Evolutionary conservation across 2,797 vertebrate genomes (phyloP).

Genomic region (Carapus acus): DNA sequence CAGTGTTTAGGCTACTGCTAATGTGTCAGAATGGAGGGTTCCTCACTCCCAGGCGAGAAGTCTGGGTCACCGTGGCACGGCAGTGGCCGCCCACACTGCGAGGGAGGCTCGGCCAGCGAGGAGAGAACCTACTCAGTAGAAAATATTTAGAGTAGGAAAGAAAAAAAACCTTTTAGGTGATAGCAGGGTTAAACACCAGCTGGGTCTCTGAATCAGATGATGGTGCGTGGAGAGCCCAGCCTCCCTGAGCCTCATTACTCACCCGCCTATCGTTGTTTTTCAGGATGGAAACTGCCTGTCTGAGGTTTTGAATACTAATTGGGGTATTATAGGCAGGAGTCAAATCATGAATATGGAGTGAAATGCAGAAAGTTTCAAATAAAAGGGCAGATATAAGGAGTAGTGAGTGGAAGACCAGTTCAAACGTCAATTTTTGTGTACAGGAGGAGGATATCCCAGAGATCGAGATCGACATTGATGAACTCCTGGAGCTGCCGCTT

Average conservation of each 20-base stretch:
- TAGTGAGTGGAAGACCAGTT: too few species aligned
- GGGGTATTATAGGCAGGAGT: background rate
- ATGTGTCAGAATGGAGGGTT: conserved; percentile 7
- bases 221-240: conserved; percentile 22
- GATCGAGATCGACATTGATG: conserved; percentile 93
- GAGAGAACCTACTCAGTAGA: conserved; percentile 18
- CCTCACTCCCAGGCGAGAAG: background rate
- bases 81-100: too few species aligned
- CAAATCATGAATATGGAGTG: too few species aligned
- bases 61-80: background rate
- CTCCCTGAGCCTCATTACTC: conserved; percentile 30
- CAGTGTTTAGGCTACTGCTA: background rate
- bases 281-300: conserved; percentile 1
- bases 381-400: too few species aligned
- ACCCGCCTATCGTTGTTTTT: background rate
- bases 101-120: background rate
- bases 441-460: conserved; percentile 82
- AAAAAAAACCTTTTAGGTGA: conserved; percentile 24
- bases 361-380: too few species aligned
- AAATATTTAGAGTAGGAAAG: conserved; percentile 31
- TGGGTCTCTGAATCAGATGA: conserved; percentile 51
- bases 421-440: conserved; percentile 11
- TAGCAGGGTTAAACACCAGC: conserved; percentile 44
- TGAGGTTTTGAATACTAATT: background rate
- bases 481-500: conserved; percentile 85